These are phyloP conservation scores for Aporrectodea caliginosa DNA, from an alignment of 1,140 invertebrate species.

Conservation along the genomic window DNA sequence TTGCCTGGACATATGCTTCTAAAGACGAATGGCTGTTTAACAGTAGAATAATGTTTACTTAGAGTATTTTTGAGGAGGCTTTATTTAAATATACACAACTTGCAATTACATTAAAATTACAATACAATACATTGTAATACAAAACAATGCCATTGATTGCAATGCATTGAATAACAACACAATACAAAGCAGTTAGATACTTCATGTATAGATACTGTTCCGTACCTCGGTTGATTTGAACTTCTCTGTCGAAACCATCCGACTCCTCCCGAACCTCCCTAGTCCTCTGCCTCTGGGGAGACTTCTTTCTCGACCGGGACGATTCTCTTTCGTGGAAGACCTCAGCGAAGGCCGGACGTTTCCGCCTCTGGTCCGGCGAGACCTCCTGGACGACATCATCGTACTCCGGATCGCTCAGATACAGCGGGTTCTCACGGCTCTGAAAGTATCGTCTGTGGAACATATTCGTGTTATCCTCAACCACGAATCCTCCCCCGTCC, in stretches of 20 bases:
- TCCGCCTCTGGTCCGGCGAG: background rate
- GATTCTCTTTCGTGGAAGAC: background rate
- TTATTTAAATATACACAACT: no score
- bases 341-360: background rate
- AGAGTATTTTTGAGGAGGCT: no score
- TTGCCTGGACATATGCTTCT: no score
- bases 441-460: constrained; percentile 31
- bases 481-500: background rate
- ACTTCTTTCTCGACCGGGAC: background rate
- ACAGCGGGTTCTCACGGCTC: constrained; percentile 32
- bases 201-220: no score
- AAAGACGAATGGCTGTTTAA: no score
- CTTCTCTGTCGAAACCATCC: background rate
- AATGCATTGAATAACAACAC: no score
- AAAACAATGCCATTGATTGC: no score
- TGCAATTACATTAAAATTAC: no score
- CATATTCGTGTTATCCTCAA: constrained; percentile 22
- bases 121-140: no score
- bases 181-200: no score
- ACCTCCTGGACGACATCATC: background rate
- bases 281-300: background rate
- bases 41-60: no score
- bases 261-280: background rate
- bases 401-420: constrained; percentile 23
- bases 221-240: background rate